phyloP scores from a whole-genome alignment of 2,113 vertebrate genomes.

The Cyprinodon brontotheroides region DNA sequence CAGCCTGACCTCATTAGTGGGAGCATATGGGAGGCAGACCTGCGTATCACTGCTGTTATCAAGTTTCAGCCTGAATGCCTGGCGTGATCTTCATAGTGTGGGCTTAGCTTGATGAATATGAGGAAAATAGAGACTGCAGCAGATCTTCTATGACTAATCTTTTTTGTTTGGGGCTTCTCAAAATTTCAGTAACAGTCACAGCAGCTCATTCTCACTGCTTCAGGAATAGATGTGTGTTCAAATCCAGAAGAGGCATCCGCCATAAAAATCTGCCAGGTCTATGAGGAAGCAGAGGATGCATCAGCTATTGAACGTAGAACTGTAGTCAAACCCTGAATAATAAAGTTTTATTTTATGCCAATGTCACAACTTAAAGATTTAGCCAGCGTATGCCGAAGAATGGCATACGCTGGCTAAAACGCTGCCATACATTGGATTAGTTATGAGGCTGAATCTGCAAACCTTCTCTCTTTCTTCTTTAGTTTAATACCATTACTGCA shows the following conservation, averaged over 20 bases:
- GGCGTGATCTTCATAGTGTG: slow-evolving; percentile 39
- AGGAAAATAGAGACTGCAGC: slow-evolving; percentile 13
- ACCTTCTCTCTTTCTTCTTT: too few relatives aligned
- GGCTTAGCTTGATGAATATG: slow-evolving; percentile 52
- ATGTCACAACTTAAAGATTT: too few relatives aligned
- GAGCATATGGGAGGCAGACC: slow-evolving; percentile 74
- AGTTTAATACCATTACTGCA: too few relatives aligned
- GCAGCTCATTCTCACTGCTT: not conserved
- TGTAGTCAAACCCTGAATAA: not conserved
- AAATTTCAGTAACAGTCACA: slow-evolving; percentile 30
- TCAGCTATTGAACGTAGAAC: too few relatives aligned
- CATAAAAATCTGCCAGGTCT: too few relatives aligned
- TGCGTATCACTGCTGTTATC: slow-evolving; percentile 51
- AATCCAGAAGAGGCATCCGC: too few relatives aligned
- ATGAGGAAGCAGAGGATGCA: too few relatives aligned
- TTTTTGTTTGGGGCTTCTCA: slow-evolving; percentile 25
- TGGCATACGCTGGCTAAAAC: too few relatives aligned
- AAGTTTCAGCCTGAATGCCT: slow-evolving; percentile 58
- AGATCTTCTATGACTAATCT: slow-evolving; percentile 30
- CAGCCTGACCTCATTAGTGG: slow-evolving; percentile 77
- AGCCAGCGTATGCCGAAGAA: too few relatives aligned
- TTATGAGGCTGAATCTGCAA: too few relatives aligned
- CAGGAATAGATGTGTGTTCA: not conserved
- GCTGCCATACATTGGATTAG: too few relatives aligned
- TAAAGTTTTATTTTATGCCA: not conserved